A percentile compares a stretch with the other conserved stretches of the same genome.
These are phyloP conservation scores for Ochotona curzoniae DNA, from an alignment of 2,113 vertebrate genomes.

Conservation along the genomic window DNA sequence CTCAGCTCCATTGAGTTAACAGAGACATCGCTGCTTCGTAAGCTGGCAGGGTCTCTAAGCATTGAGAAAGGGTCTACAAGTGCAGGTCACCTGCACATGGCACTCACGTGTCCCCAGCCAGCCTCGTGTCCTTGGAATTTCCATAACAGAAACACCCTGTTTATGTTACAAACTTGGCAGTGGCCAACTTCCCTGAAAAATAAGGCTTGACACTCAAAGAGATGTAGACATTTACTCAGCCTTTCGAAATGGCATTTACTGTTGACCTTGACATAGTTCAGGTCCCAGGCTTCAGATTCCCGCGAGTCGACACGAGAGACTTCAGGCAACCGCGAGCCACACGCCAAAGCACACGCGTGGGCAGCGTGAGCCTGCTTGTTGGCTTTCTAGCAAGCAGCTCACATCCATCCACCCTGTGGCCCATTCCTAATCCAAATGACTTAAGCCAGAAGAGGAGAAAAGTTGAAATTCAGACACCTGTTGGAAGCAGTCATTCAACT, in stretches of 20 bases:
- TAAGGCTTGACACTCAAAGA: constrained; percentile 57
- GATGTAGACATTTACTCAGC: constrained; percentile 52
- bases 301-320: neutral
- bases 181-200: constrained; percentile 50
- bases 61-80: constrained; percentile 18
- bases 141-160: constrained; percentile 54
- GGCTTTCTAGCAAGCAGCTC: constrained; percentile 11
- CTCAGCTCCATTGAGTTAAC: neutral
- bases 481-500: neutral
- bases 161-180: constrained; percentile 69
- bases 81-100: constrained; percentile 39
- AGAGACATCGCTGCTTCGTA: neutral
- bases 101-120: neutral
- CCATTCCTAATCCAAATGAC: constrained; percentile 34
- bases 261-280: constrained; percentile 58
- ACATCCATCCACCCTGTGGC: neutral
- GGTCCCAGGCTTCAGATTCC: constrained; percentile 37
- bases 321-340: neutral
- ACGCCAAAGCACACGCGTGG: constrained; percentile 13
- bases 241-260: constrained; percentile 45
- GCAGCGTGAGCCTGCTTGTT: neutral
- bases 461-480: neutral
- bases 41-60: neutral
- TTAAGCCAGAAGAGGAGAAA: constrained; percentile 41
- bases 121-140: constrained; percentile 25